A percentile compares a stretch with the other conserved stretches of the same genome.
These are phyloP conservation scores for Lepidocolaptes lacrymiger DNA, from an alignment of 2,797 vertebrate genomes.

Conservation along the genomic window DNA sequence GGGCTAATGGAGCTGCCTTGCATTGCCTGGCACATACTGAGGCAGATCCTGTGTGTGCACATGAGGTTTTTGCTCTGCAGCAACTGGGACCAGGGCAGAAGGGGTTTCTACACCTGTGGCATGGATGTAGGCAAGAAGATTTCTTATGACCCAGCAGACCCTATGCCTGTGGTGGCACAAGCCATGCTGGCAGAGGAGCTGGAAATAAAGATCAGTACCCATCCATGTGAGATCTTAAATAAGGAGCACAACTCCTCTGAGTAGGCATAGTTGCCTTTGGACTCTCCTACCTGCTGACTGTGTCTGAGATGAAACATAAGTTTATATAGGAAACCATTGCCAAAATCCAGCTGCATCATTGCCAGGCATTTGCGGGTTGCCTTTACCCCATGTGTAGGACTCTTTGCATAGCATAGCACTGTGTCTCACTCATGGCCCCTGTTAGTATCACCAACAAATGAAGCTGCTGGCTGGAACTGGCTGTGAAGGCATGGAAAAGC, in stretches of 20 bases:
- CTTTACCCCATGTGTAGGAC: neutral
- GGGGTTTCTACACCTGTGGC: neutral
- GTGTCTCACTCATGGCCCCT: neutral
- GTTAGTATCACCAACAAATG: neutral
- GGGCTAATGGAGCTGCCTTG: neutral
- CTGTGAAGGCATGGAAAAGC: neutral
- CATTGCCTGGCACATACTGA: neutral
- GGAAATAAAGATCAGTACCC: neutral
- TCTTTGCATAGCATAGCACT: neutral
- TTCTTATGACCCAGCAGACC: neutral
- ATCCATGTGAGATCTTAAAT: neutral
- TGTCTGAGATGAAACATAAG: neutral
- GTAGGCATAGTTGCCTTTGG: neutral
- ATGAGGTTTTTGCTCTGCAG: neutral
- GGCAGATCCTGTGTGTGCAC: accelerated
- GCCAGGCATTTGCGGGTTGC: neutral
- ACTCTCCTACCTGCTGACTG: neutral
- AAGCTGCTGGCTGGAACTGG: neutral
- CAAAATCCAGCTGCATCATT: neutral
- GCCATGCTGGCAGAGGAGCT: neutral
- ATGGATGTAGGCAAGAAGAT: neutral
- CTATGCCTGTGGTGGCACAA: accelerated
- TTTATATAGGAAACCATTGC: neutral
- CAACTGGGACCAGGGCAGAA: neutral
- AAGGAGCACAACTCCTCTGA: accelerated